A percentile compares a stretch with the other conserved stretches of the same genome.
Conservation (phyloP, 2,888 invertebrate species). For the Sabatieria punctata region DNA sequence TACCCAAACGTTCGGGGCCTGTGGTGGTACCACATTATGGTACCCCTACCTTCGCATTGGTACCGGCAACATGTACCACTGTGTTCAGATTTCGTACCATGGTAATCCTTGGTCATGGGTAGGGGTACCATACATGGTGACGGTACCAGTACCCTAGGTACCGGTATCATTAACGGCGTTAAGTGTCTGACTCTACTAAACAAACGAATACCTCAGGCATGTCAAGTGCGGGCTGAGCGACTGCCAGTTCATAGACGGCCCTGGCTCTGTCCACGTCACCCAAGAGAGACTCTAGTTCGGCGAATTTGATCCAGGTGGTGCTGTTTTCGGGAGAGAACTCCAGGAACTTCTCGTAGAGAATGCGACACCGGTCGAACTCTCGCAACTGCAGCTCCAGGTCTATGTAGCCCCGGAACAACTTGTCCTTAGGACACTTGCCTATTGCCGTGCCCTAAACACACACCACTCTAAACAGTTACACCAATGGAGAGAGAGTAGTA, state of each 20-base stretch:
- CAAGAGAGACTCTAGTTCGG: slow-evolving; percentile 81
- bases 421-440: slow-evolving; percentile 89
- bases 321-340: slow-evolving; percentile 93
- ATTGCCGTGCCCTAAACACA: slow-evolving; percentile 59
- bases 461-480: too few relatives aligned
- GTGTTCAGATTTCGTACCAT: too few relatives aligned
- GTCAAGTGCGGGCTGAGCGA: slow-evolving; percentile 71
- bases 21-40: slow-evolving; percentile 88
- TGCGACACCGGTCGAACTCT: slow-evolving; percentile 91
- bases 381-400: slow-evolving; percentile 69
- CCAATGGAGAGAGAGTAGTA: too few relatives aligned
- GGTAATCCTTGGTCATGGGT: too few relatives aligned
- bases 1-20: slow-evolving; percentile 46
- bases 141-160: too few relatives aligned
- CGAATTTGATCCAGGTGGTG: slow-evolving; percentile 96
- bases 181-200: too few relatives aligned
- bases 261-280: slow-evolving; percentile 82
- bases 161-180: too few relatives aligned
- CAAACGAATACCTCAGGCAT: too few relatives aligned
- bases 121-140: too few relatives aligned
- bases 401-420: slow-evolving; percentile 89
- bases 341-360: slow-evolving; percentile 88
- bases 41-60: too few relatives aligned
- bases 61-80: too few relatives aligned
- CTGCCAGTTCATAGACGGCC: slow-evolving; percentile 82